phyloP scores from a whole-genome alignment of 1,140 invertebrate genomes.

The Drosophila mayri region DNA sequence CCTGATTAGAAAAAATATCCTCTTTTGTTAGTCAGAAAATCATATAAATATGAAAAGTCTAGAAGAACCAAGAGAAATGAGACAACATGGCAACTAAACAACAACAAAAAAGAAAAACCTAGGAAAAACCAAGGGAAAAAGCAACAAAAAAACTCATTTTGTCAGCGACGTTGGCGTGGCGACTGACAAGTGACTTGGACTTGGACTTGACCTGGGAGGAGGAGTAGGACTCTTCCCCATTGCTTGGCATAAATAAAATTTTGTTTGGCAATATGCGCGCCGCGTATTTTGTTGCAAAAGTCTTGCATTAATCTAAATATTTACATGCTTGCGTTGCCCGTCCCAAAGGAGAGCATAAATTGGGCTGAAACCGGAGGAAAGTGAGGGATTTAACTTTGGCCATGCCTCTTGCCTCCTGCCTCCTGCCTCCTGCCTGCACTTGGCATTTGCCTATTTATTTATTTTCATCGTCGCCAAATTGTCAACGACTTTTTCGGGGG shows the following conservation, averaged over 20 bases:
- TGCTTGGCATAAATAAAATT: slow-evolving; percentile 75
- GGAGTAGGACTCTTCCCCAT: background rate
- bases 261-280: slow-evolving; percentile 79
- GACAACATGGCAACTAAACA: background rate
- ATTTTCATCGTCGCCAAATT: slow-evolving; percentile 76
- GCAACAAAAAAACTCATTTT: slow-evolving; percentile 65
- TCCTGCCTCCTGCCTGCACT: slow-evolving; percentile 14
- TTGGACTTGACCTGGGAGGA: background rate
- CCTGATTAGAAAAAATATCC: background rate
- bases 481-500: slow-evolving; percentile 64
- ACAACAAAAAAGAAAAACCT: slow-evolving; percentile 1
- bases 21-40: background rate
- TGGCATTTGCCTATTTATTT: slow-evolving; percentile 76
- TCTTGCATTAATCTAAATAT: slow-evolving; percentile 84
- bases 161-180: slow-evolving; percentile 57
- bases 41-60: background rate
- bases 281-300: slow-evolving; percentile 83
- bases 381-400: slow-evolving; percentile 19
- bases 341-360: slow-evolving; percentile 5
- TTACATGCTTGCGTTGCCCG: slow-evolving; percentile 67
- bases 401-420: slow-evolving; percentile 3
- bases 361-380: background rate
- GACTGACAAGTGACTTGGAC: slow-evolving; percentile 71
- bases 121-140: background rate
- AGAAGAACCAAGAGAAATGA: no score